These are phyloP conservation scores for Pseudois nayaur DNA, from an alignment of 2,113 vertebrate species.

Conservation along the genomic window DNA sequence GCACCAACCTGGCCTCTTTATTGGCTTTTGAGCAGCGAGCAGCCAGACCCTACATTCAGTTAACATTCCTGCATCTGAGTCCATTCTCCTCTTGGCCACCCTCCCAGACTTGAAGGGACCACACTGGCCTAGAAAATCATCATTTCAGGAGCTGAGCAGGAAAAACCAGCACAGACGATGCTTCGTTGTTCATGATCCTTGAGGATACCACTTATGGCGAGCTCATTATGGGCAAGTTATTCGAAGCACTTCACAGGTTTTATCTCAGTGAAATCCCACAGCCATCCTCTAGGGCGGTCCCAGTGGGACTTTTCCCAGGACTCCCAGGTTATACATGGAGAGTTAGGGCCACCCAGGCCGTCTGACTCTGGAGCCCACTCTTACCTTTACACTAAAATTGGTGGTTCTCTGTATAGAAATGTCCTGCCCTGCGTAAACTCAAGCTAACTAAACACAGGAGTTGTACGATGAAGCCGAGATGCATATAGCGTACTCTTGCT, in stretches of 20 bases:
- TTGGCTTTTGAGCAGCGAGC: neutral
- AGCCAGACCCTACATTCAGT: neutral
- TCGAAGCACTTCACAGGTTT: neutral
- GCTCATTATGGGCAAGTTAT: neutral
- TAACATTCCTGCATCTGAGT: neutral
- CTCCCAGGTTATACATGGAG: neutral
- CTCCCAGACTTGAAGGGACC: neutral
- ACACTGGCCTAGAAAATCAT: neutral
- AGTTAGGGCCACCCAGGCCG: neutral
- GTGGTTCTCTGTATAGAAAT: neutral
- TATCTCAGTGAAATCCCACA: neutral
- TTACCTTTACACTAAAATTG: neutral
- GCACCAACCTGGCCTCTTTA: neutral
- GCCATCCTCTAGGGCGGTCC: neutral
- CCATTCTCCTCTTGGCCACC: neutral
- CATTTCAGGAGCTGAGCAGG: neutral
- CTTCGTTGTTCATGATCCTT: neutral
- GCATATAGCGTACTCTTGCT: accelerated
- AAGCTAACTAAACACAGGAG: neutral
- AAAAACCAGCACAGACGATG: neutral
- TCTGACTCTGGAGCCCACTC: neutral
- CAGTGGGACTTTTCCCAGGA: neutral
- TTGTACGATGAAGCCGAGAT: neutral
- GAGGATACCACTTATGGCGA: neutral
- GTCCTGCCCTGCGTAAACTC: neutral